Evolutionary conservation across 2,888 invertebrate species (phyloP), one percentile per base, ranked within the genome.

Genomic region (Cyclophora albipunctata): DNA sequence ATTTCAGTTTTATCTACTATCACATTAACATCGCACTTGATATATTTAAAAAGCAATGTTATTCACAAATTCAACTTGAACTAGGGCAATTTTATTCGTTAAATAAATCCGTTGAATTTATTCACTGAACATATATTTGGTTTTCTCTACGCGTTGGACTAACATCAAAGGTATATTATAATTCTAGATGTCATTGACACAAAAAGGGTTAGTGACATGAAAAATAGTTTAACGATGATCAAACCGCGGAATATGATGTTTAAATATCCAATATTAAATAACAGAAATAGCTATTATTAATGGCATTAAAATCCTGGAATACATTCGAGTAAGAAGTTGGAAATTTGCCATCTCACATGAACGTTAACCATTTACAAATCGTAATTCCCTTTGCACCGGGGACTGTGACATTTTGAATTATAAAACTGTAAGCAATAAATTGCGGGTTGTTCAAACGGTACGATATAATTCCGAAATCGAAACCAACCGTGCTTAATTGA

Each of bases 401-500:
- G 64, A 66, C 66, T 67, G 58, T 70, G 71, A 70, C 72, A 67
- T 75, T 81, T 77, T 71, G 66, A 74, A 75, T 70, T 73, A 70
- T 72, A 66, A 76, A 78, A 78, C 74, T 68, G 69, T 67, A 66
- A 57, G 68, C 66, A 69, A 76, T 77, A 78, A 75, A 79, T 78
- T 74, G 70, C 66, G 73, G 76, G 70, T 73, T 69, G 70, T 67
- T 75, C 69, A 73, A 79, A 81, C 77, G 77, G 70, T 71, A 67
- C 72, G 66, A 61, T 60, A 65, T 75, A 76, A 81, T 77, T 69
- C 64, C 66, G 62, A 78, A 81, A 81, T 80, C 71, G 75, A 79
- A 83, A 75, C 78, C 75, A 64, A 79, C 78, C 82, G 77, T 81
- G 69, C 66, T 72, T 78, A 85, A 85, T 84, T 81, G 75, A 81